Base-by-base conservation (phyloP, 2,888 invertebrate genomes). In the Caradrina clavipalpis region DNA sequence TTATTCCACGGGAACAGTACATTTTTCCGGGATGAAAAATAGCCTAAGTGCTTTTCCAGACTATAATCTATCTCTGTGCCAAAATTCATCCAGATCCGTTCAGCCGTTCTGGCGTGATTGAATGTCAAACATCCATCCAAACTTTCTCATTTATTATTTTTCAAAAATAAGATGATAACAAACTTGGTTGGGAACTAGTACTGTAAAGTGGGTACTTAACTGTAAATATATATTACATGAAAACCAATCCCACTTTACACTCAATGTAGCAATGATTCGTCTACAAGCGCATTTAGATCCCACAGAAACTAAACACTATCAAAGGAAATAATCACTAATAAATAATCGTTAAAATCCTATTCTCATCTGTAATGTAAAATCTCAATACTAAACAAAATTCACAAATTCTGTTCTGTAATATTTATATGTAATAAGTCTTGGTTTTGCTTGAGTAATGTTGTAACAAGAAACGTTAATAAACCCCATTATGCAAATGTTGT, bases 231-330 rank as follows among this genome's bases (percentile, higher is more conserved):
- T 54, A 72, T 58, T 69, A 65, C 54, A 21, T 74, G 62, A 72
- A 72, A 72, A 65, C 51, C 11, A 15, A 66, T 51, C 56, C 22
- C 59, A 64, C 31, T 73, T 72, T 71, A 70, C 72, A 71, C 49
- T 69, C 53, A 70, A 69, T 53, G 53, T 69, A 53, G 53, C 19
- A 47, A 65, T 56, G 47, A 74, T 61, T 56, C 21, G 54, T 70
- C 58, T 73, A 65, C 63, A 64, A 56, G 49, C 11, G 49, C 53
- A 76, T 76, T 76, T 73, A 80, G 60, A 76, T 78, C 49, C 58
- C 51, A 47, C n/a, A 47, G 57, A 57, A 64, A 56, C 51, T 53
- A 21, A 21, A 67, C 71, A 62, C 59, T 64, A 35, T 35, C 53
- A 70, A 69, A 71, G 54, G 54, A 69, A 47, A 55, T 39, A 53